phyloP scores from a whole-genome alignment of 2,113 vertebrate genomes.

The Corydoras sp. region DNA sequence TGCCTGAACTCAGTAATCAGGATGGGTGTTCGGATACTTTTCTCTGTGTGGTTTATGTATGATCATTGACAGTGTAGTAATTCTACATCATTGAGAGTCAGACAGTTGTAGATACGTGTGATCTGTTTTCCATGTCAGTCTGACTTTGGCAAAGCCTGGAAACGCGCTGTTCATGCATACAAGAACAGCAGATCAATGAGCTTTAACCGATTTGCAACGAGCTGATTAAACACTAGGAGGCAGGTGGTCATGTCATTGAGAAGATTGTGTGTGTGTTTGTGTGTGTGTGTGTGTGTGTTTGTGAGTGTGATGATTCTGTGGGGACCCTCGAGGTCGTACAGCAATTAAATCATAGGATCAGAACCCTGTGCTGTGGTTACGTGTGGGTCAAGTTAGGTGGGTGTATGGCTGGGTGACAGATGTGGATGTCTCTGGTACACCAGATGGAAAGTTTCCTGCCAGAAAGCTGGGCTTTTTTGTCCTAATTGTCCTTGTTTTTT shows the following conservation, averaged over 20 bases:
- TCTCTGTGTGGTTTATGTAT: no score
- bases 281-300: constrained; percentile 17
- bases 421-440: constrained; percentile 7
- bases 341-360: constrained; percentile 8
- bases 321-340: constrained; percentile 16
- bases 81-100: no score
- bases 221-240: constrained; percentile 30
- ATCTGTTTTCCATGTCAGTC: not conserved
- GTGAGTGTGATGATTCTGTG: not conserved
- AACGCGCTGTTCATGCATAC: constrained; percentile 36
- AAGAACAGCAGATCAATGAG: constrained; percentile 36
- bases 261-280: constrained; percentile 24
- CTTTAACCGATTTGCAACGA: constrained; percentile 49
- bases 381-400: not conserved
- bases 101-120: no score
- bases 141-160: not conserved
- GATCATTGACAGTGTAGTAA: no score
- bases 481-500: not conserved
- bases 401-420: constrained; percentile 10
- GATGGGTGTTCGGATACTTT: no score
- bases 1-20: no score
- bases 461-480: constrained; percentile 3
- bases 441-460: constrained; percentile 20
- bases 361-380: constrained; percentile 17
- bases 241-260: constrained; percentile 15